Base-by-base conservation (phyloP, 2,113 vertebrate genomes). In the Grammomys surdaster region DNA sequence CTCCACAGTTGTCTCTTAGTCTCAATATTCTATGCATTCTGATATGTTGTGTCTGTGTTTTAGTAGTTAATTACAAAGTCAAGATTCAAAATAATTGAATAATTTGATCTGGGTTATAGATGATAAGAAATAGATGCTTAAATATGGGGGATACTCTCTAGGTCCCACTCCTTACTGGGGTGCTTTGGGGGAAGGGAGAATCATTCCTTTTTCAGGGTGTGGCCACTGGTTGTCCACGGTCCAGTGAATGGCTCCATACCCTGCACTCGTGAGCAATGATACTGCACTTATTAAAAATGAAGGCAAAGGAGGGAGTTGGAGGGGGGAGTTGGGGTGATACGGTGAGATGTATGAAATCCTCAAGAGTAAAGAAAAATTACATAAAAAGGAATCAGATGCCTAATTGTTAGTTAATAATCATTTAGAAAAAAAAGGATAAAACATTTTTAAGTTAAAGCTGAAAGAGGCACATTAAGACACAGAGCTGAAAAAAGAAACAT, bases 1-100 rank as follows among this genome's bases (percentile, higher is more conserved):
- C 76, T 24, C 76, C 28, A 43, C 75, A 48, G 13, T 88, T 54
- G 92, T 82, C 65, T 84, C 88, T 88, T 48, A 84, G 36, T 31
- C 14, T 90, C 43, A 56, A 19, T 33, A 67, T 67, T 90, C 65
- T 60, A 20, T 3, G 9, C 7, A 24, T 46, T 40, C 65, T 19
- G 31, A 17, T 26, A 46, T 84, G 36, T 78, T 43, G 28, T 84
- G 24, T 4, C 3, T 36, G 78, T 46, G 82, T 88, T 86, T 69
- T 60, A 78, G 28, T 70, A 95, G 88, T 24, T 89, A 54, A 76
- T 78, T 60, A 88, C 70, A 96, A 97, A 94, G 33, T 48, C 2
- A 51, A 40, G 31, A 54, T 43, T 89, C 69, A 60, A 75, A 85
- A 81, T 36, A 93, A 69, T 33, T 58, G 77, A 48, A 51, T 86